Conservation (phyloP, 2,797 vertebrate genomes). For the Yasuhikotakia modesta region DNA sequence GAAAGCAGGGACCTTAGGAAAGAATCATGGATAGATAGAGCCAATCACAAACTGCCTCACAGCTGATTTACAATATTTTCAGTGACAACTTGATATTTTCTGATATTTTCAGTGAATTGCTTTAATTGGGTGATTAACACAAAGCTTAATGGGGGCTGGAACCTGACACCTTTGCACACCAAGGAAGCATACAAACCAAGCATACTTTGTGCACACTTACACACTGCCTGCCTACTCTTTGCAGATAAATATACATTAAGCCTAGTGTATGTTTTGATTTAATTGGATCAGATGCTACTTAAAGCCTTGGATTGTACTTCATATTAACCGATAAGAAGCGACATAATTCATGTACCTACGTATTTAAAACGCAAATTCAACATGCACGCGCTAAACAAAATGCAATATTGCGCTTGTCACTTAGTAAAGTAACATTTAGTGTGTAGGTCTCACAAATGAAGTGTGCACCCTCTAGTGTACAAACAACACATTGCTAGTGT, state of each 20-base stretch:
- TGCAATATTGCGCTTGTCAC: background rate
- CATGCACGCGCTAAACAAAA: constrained; percentile 2
- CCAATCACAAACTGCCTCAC: constrained; percentile 51
- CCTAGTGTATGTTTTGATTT: constrained; percentile 2
- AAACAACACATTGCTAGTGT: no score
- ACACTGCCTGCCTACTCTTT: constrained; percentile 3
- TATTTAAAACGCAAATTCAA: background rate
- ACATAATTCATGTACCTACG: constrained; percentile 14
- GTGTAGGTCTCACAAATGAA: no score
- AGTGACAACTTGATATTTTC: constrained; percentile 36
- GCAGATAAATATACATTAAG: constrained; percentile 7
- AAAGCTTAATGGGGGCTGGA: constrained; percentile 52
- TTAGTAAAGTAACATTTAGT: no score
- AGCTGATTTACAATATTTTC: constrained; percentile 54
- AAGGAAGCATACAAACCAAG: constrained; percentile 14
- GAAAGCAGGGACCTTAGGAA: background rate
- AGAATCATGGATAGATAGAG: background rate
- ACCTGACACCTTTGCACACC: constrained; percentile 58
- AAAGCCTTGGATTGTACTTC: background rate
- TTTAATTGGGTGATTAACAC: constrained; percentile 61
- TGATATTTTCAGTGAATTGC: constrained; percentile 51
- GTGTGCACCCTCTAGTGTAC: no score
- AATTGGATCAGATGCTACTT: constrained; percentile 16
- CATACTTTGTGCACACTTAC: background rate
- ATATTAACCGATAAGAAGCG: background rate